phyloP scores from a whole-genome alignment of 2,888 invertebrate genomes.

The Sturmia bella region DNA sequence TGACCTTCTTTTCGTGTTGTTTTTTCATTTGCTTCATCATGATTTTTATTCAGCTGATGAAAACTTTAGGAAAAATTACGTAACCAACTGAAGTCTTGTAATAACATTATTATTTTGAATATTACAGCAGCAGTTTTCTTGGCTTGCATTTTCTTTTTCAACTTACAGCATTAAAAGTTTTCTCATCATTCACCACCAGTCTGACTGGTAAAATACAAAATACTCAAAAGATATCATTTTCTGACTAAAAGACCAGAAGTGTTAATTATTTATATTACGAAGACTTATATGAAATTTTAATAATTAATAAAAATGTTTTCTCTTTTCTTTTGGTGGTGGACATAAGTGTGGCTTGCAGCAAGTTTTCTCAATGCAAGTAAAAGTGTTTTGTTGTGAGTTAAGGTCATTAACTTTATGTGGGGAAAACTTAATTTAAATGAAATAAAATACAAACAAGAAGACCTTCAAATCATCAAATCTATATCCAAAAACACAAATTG shows the following conservation, averaged over 20 bases:
- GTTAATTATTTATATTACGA: conserved; percentile 19
- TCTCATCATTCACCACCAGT: conserved; percentile 15
- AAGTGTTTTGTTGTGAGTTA: neutral
- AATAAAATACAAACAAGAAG: neutral
- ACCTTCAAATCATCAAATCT: no score
- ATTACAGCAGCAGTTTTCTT: neutral
- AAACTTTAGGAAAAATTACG: conserved; percentile 39
- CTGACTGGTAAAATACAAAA: neutral
- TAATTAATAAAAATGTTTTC: conserved; percentile 36
- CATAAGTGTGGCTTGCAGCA: conserved; percentile 20
- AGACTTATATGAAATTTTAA: conserved; percentile 19
- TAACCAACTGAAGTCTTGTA: conserved; percentile 16
- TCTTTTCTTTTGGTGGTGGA: conserved; percentile 27
- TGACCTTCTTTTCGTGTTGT: conserved; percentile 37
- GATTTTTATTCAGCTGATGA: conserved; percentile 12
- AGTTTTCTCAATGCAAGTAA: conserved; percentile 13
- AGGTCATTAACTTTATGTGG: conserved; percentile 7
- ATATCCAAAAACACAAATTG: no score
- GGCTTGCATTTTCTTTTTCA: conserved; percentile 34
- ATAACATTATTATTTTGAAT: conserved; percentile 13
- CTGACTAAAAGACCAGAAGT: conserved; percentile 13
- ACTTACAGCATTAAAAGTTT: conserved; percentile 23
- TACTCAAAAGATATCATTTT: neutral
- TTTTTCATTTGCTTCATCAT: neutral
- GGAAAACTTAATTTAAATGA: neutral